A percentile compares a stretch with the other conserved stretches of the same genome.
These are phyloP conservation scores for Rhabdophis nuchalis DNA, from an alignment of 2,797 vertebrate species.

Conservation along the genomic window DNA sequence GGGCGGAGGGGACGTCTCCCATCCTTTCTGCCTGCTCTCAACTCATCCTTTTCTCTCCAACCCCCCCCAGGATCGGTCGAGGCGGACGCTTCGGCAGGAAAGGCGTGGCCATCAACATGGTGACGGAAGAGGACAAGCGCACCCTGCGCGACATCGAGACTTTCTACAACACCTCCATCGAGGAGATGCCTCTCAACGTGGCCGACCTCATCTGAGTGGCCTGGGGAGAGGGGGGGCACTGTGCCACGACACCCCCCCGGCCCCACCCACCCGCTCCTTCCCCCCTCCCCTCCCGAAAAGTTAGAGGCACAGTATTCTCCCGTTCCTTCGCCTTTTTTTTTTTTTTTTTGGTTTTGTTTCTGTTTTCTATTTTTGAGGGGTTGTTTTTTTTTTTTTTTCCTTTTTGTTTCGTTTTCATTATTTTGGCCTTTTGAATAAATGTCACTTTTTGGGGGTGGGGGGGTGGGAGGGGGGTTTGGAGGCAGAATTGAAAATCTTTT, in stretches of 20 bases:
- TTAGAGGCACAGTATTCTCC: neutral
- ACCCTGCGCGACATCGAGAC: conserved; percentile 90
- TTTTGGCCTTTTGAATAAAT: conserved; percentile 68
- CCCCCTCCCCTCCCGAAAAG: neutral
- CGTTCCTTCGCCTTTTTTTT: no score
- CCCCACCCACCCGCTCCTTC: no score
- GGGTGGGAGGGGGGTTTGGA: conserved; percentile 24
- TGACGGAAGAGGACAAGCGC: conserved; percentile 90
- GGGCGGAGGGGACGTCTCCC: neutral
- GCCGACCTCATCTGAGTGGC: conserved; percentile 84
- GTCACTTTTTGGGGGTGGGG: conserved; percentile 68
- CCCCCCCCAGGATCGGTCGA: conserved; percentile 82
- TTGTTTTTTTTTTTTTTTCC: no score
- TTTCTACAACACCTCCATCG: conserved; percentile 92
- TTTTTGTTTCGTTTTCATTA: conserved; percentile 17
- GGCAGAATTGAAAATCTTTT: conserved; percentile 58
- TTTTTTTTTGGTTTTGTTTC: no score
- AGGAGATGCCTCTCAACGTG: conserved; percentile 95
- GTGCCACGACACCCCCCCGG: neutral
- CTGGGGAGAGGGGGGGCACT: neutral
- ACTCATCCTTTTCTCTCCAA: conserved; percentile 42
- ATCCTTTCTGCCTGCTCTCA: conserved; percentile 53
- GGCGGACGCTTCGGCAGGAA: conserved; percentile 90
- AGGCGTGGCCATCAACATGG: conserved; percentile 92
- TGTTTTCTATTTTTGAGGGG: neutral